Percentiles rank a stretch among this genome's conserved stretches.
Evolutionary conservation across 2,113 vertebrate species (phyloP).

Genomic region (Climacteris rufus): DNA sequence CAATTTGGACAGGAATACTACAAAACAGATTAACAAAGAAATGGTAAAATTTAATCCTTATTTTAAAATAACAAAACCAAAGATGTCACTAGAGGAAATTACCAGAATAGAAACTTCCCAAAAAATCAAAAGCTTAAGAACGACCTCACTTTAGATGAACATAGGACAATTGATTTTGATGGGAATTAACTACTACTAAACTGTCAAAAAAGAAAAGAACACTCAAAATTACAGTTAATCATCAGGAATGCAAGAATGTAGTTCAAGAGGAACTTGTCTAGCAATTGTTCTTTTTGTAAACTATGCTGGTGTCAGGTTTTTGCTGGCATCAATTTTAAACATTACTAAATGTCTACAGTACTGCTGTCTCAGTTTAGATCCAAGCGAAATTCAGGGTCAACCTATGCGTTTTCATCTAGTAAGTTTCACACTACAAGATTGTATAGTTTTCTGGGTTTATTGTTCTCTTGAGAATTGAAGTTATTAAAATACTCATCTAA

Average conservation of each 20-base stretch:
- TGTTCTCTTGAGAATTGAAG: background rate
- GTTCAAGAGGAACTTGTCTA: constrained; percentile 23
- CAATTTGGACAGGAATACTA: background rate
- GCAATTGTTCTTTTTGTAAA: constrained; percentile 49
- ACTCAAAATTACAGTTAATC: constrained; percentile 10
- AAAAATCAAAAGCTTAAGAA: background rate
- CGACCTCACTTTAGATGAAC: background rate
- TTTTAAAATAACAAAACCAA: background rate
- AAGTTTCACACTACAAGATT: background rate
- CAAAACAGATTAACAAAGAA: background rate
- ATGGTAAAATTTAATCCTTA: background rate
- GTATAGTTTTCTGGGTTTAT: background rate
- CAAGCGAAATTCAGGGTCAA: constrained; percentile 65
- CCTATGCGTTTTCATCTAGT: constrained; percentile 20
- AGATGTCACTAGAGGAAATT: background rate
- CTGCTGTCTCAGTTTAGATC: constrained; percentile 70
- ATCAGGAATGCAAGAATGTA: background rate
- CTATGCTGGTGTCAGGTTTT: constrained; percentile 64
- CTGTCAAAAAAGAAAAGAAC: background rate
- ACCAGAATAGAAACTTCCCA: background rate
- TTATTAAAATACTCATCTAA: background rate
- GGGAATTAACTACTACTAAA: background rate
- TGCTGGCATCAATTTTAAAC: constrained; percentile 67
- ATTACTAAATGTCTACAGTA: constrained; percentile 74
- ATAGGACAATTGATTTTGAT: background rate